Evolutionary conservation across 1,140 invertebrate genomes (phyloP).

Genomic region (Lordiphosa collinella): DNA sequence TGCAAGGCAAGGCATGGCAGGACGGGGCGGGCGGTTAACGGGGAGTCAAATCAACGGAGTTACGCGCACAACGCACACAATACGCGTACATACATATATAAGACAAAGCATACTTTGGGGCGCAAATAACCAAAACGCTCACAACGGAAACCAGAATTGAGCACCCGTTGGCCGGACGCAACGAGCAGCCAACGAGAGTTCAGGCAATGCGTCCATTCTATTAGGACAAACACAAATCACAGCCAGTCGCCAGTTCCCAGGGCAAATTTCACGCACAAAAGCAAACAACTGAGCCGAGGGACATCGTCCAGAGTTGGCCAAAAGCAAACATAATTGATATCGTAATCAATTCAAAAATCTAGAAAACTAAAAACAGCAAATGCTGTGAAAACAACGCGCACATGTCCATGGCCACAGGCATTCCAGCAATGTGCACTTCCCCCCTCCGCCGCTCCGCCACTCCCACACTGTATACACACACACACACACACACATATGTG

Average conservation of each 20-base stretch:
- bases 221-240: conserved; percentile 62
- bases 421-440: conserved; percentile 19
- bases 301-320: conserved; percentile 33
- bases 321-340: conserved; percentile 78
- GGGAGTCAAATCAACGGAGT: conserved; percentile 67
- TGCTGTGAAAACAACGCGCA: conserved; percentile 65
- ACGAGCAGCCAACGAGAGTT: neutral
- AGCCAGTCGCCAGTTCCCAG: conserved; percentile 8
- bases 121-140: conserved; percentile 63
- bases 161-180: conserved; percentile 24
- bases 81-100: conserved; percentile 13
- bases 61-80: conserved; percentile 46
- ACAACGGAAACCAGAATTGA: conserved; percentile 58
- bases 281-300: conserved; percentile 52
- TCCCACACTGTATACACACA: too few relatives aligned
- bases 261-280: conserved; percentile 65
- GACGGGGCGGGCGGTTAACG: conserved; percentile 2
- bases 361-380: conserved; percentile 70
- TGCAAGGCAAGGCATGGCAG: conserved; percentile 10
- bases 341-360: conserved; percentile 78
- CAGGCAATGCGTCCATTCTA: conserved; percentile 50
- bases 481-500: conserved; percentile 45
- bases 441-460: conserved; percentile 17
- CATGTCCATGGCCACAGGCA: conserved; percentile 56
- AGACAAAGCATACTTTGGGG: conserved; percentile 74